Evolutionary conservation across 1,140 invertebrate genomes (phyloP), one percentile per base, ranked within the genome.

Genomic region (Diachasmimorpha longicaudata): DNA sequence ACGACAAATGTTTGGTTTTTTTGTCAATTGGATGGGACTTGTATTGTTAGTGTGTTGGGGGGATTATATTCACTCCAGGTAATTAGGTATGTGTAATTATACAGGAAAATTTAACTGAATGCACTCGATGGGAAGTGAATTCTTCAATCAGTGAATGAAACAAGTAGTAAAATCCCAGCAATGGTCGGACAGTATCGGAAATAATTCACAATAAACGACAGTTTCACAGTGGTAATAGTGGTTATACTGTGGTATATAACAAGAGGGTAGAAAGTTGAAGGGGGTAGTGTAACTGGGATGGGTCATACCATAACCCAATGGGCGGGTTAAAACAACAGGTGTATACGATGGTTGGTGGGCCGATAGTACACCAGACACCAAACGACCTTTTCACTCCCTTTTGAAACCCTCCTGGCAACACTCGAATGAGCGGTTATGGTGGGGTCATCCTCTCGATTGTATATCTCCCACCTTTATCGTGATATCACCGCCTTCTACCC

Each of bases 241-340:
- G 8, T 68, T 16, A 68, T 68, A 19, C 13, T 39, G 37, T 9
- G 58, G 31, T 31, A 23, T 72, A 36, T 4, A 42, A 58, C 25
- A 39, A n/a, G 16, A 31, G 36, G 14, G 23, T 10, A 19, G 16
- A 23, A n/a, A 39, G 21, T 52, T 67, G 21, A 23, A 16, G 72
- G 8, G 72, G 55, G 68, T 44, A 70, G 2, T 23, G 23, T 5
- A 31, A 52, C 14, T 23, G 42, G 46, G 67, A 21, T 42, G 68
- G 19, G 36, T n/a, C 39, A 63, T 31, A 68, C 46, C 11, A 74
- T 70, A 74, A 71, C 69, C 66, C 66, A 16, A 69, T 75, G 78
- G 81, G 77, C 78, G 81, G 77, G 77, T 79, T 80, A 81, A 84
- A 80, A 81, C 79, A 83, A 83, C 82, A 85, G 79, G 79, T 82